Evolutionary conservation across 2,113 vertebrate species (phyloP).

Genomic region (Mixornis gularis): DNA sequence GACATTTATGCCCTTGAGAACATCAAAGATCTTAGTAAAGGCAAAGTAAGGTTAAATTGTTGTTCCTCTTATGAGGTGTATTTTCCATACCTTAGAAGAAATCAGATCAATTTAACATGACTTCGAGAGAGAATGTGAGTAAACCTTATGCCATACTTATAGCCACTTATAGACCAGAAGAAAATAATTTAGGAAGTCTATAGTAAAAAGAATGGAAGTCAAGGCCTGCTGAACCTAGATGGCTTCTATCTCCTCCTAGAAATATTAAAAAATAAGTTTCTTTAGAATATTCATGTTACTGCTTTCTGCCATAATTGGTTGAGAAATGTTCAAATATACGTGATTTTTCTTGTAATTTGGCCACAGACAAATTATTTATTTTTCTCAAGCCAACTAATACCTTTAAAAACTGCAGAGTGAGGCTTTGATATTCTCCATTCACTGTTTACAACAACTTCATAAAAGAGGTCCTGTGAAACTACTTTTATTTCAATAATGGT

Average conservation of each 20-base stretch:
- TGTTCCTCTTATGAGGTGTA: background rate
- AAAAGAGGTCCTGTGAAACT: background rate
- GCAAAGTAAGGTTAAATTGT: background rate
- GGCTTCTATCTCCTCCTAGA: background rate
- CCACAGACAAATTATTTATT: background rate
- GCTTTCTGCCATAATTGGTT: background rate
- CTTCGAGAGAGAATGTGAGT: accelerated
- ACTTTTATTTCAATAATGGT: background rate
- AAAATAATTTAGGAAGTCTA: background rate
- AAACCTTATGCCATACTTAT: background rate
- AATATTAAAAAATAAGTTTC: background rate
- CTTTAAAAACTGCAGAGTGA: background rate
- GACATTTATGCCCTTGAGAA: background rate
- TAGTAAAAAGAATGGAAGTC: background rate
- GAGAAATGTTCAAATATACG: background rate
- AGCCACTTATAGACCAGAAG: background rate
- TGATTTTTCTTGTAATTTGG: background rate
- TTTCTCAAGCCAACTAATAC: background rate
- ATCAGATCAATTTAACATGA: background rate
- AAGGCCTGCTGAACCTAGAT: background rate
- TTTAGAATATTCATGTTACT: background rate
- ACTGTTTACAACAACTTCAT: background rate
- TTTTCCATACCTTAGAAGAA: background rate
- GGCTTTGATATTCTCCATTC: background rate
- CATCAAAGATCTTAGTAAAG: background rate